phyloP scores from a whole-genome alignment of 2,113 vertebrate species.

The Ibidorhyncha struthersii region DNA sequence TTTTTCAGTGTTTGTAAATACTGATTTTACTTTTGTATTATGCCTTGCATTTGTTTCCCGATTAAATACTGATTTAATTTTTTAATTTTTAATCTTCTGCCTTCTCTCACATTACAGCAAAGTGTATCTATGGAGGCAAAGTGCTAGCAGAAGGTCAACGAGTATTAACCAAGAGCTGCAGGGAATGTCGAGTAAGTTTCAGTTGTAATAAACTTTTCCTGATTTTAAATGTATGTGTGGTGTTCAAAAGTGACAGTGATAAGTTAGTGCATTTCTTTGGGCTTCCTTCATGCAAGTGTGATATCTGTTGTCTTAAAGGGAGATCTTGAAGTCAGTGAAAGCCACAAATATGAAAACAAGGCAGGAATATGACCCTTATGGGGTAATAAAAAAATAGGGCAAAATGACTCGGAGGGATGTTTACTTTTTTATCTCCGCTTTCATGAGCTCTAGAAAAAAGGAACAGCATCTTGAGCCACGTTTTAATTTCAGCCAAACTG shows the following conservation, averaged over 20 bases:
- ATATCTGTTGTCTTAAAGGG: background rate
- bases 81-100: background rate
- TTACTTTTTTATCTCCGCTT: background rate
- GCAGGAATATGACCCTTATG: background rate
- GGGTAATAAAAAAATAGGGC: background rate
- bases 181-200: slow-evolving; percentile 89
- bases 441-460: background rate
- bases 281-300: slow-evolving; percentile 12
- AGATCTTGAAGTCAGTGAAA: background rate
- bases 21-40: background rate
- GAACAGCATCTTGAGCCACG: background rate
- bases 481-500: background rate
- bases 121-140: slow-evolving; percentile 87
- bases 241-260: background rate
- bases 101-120: slow-evolving; percentile 76
- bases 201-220: background rate
- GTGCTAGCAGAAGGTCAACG: slow-evolving; percentile 88
- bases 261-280: slow-evolving; percentile 14
- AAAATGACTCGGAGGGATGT: background rate
- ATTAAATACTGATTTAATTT: background rate
- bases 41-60: background rate
- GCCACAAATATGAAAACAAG: background rate
- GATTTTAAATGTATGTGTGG: background rate
- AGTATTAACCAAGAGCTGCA: slow-evolving; percentile 86
- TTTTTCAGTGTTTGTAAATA: background rate